Conservation (phyloP, 2,888 invertebrate species). For the Abscondita cerata region DNA sequence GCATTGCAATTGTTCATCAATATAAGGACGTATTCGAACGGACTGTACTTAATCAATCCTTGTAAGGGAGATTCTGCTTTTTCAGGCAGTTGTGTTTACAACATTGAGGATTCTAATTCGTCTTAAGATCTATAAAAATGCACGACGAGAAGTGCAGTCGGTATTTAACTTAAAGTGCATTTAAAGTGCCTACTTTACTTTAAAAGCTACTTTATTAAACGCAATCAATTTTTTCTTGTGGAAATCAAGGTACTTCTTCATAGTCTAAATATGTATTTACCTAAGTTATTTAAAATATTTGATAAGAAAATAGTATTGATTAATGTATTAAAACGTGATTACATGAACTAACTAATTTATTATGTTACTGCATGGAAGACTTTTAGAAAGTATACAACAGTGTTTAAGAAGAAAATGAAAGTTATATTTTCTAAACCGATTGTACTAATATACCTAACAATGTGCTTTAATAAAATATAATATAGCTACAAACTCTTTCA, state of each 20-base stretch:
- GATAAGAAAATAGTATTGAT: no score
- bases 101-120: constrained; percentile 20
- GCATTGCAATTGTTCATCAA: constrained; percentile 22
- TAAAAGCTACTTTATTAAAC: constrained; percentile 1
- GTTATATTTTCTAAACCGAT: not conserved
- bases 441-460: not conserved
- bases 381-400: no score
- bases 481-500: constrained; percentile 19
- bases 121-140: constrained; percentile 22
- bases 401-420: not conserved
- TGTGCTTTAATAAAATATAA: not conserved
- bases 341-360: no score
- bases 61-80: constrained; percentile 29
- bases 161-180: constrained; percentile 21
- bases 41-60: constrained; percentile 27
- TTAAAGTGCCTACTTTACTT: constrained; percentile 18
- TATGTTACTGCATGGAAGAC: no score
- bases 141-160: constrained; percentile 11
- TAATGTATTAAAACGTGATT: no score
- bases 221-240: not conserved
- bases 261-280: no score
- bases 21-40: constrained; percentile 18
- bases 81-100: constrained; percentile 13
- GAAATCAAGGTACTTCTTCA: no score
- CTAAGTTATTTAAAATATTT: no score